phyloP scores from a whole-genome alignment of 1,140 invertebrate genomes.

The Pseudomyrmex sp. region DNA sequence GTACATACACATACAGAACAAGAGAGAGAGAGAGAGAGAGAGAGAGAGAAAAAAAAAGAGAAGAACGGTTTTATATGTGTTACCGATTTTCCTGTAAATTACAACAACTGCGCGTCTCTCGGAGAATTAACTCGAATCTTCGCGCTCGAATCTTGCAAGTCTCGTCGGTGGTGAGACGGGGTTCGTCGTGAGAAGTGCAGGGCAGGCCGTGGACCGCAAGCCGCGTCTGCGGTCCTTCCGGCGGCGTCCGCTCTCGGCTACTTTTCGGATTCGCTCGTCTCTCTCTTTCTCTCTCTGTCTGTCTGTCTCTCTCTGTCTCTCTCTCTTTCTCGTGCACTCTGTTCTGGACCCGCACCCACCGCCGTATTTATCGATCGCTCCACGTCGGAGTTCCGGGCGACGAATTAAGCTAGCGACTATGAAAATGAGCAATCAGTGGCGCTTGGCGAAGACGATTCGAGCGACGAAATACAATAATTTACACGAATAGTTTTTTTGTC shows the following conservation, averaged over 20 bases:
- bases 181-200: constrained; percentile 70
- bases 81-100: too few species aligned
- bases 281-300: constrained; percentile 16
- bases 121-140: constrained; percentile 69
- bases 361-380: constrained; percentile 70
- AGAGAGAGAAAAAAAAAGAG: too few species aligned
- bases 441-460: constrained; percentile 16
- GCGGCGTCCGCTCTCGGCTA: constrained; percentile 61
- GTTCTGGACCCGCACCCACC: constrained; percentile 35
- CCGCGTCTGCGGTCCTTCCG: constrained; percentile 77
- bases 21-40: too few species aligned
- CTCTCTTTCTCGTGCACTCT: background rate
- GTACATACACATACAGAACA: too few species aligned
- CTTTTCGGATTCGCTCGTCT: constrained; percentile 67
- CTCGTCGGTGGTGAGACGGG: constrained; percentile 12
- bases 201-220: constrained; percentile 74
- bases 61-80: too few species aligned
- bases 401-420: constrained; percentile 68
- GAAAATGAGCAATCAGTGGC: constrained; percentile 49
- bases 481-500: too few species aligned
- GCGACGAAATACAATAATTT: too few species aligned
- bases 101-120: background rate
- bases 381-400: constrained; percentile 64
- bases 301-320: background rate
- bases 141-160: constrained; percentile 48